Evolutionary conservation across 2,797 vertebrate genomes (phyloP).

Genomic region (Hapalemur alaotrensis): DNA sequence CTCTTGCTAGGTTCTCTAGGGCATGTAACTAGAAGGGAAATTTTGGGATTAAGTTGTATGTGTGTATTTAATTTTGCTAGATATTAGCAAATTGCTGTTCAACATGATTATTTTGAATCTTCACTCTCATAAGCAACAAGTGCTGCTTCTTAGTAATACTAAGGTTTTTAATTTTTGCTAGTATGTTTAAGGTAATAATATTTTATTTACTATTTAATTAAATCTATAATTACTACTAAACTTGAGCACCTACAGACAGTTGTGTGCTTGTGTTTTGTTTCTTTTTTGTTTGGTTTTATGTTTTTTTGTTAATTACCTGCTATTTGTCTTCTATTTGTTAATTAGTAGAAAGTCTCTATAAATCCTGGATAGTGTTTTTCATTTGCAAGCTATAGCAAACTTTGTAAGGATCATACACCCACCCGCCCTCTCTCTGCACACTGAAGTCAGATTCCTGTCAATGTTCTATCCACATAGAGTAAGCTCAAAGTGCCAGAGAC

Average conservation of each 20-base stretch:
- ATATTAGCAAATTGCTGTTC: not conserved
- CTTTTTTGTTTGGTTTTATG: not conserved
- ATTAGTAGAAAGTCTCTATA: not conserved
- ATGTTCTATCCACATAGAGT: too few relatives aligned
- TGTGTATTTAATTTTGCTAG: not conserved
- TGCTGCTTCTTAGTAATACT: not conserved
- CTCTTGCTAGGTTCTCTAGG: not conserved
- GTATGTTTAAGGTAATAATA: not conserved
- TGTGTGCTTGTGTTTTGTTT: not conserved
- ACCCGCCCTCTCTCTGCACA: not conserved
- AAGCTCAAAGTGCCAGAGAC: not conserved
- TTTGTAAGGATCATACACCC: not conserved
- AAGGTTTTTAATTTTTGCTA: not conserved
- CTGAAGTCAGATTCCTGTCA: not conserved
- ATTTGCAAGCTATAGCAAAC: not conserved
- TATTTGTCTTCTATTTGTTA: not conserved
- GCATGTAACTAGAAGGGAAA: not conserved
- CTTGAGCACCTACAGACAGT: not conserved
- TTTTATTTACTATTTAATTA: not conserved
- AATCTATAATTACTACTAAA: not conserved
- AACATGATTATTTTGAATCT: not conserved
- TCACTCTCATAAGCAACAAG: not conserved
- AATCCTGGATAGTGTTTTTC: not conserved
- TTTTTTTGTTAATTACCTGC: not conserved
- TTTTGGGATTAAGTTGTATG: not conserved